Evolutionary conservation across 2,113 vertebrate species (phyloP), one percentile per base, ranked within the genome.

Genomic region (Clarias gariepinus): DNA sequence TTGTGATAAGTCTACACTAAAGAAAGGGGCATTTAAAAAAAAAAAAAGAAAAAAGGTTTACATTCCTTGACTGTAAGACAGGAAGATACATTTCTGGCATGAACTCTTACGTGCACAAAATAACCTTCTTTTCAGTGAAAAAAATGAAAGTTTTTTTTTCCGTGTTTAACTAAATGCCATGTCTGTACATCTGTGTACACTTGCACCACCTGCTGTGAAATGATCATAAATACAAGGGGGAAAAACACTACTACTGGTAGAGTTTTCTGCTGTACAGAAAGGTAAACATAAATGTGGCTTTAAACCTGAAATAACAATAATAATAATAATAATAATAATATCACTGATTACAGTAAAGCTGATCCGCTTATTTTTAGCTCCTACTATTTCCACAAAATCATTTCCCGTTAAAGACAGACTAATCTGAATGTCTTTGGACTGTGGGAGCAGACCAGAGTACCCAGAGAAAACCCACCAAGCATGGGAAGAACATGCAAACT

Each of bases 201-300:
- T 64, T 66, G 71, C 58, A 66, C 74, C 84, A 64, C 73, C 84
- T 85, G 60, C 84, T 85, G 83, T 76, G 84, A 77, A 33, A 64
- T 7, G 7, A 66, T 12, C 13, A 11, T 7, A 77, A 85, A 76
- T 25, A 58, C 68, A 84, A 83, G 13, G 57, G 9, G 1, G 68
- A 41, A 69, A 36, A 19, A 16, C 30, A 28, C n/a, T 30, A 68
- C 13, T 30, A 68, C 33, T 21, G 33, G 33, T 30, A 68, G 16
- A 36, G 41, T 4, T 4, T 41, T 41, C 41, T 41, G 41, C 41
- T 6, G 3, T 58, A 16, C 33, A 36, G 33, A 18, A 68, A 68
- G 18, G 41, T 3, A 41, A 6, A n/a, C n/a, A n/a, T n/a, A n/a
- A n/a, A n/a, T n/a, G 41, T 41, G 41, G 41, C 4, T 6, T 41